A percentile compares a stretch with the other conserved stretches of the same genome.
phyloP scores from a whole-genome alignment of 2,888 invertebrate genomes.

The Ormyrus nitidulus region DNA sequence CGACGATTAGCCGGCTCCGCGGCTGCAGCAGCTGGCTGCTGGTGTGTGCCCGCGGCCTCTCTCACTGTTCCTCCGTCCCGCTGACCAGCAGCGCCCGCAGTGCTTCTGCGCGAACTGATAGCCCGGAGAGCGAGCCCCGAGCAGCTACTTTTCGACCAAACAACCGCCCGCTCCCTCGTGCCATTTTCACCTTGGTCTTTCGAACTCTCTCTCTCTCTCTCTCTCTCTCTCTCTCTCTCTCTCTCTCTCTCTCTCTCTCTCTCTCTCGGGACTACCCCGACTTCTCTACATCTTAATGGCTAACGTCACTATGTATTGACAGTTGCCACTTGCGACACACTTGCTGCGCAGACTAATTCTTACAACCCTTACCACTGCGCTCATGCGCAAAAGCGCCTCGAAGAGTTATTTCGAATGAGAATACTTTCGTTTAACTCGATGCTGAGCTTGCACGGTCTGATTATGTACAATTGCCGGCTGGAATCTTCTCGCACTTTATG shows the following conservation, averaged over 20 bases:
- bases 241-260: not conserved
- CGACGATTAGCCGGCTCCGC: constrained; percentile 20
- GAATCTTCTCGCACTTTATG: no score
- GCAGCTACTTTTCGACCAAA: no score
- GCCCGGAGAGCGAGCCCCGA: not conserved
- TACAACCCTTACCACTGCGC: no score
- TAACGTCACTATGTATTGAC: no score
- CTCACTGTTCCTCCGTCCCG: not conserved
- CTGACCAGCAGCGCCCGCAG: constrained; percentile 2
- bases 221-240: not conserved
- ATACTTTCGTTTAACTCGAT: no score
- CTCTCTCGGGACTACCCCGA: not conserved
- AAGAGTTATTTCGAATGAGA: not conserved
- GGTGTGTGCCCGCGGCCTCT: not conserved
- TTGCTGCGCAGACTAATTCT: no score
- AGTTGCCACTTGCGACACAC: no score
- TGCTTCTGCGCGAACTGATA: constrained; percentile 36
- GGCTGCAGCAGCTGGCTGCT: constrained; percentile 7
- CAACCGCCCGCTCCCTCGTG: no score
- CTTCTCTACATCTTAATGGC: no score
- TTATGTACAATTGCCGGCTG: no score
- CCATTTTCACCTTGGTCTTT: not conserved
- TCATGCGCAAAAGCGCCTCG: no score
- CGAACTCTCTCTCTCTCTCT: not conserved
- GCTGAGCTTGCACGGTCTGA: no score